Evolutionary conservation across 2,797 vertebrate species (phyloP), one percentile per base, ranked within the genome.

Genomic region (Ptychobarbus kaznakovi): DNA sequence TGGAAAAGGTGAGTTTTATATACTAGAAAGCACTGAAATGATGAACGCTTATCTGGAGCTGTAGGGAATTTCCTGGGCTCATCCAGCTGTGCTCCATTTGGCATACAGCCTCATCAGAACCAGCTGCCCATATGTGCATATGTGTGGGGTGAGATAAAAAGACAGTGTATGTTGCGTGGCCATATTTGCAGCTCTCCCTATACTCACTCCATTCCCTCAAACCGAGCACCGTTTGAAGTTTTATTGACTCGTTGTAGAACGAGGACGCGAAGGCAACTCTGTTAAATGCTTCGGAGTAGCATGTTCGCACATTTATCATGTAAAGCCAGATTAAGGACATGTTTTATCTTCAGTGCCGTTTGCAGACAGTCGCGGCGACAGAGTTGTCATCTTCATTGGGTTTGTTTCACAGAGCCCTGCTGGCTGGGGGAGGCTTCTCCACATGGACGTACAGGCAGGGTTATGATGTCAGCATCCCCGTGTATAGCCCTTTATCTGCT

Each of bases 391-490:
- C 53, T 69, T 86, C 22, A 5, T 63, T 74, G 53, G 6, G 1
- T 78, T 66, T 87, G 66, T 93, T 86, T 95, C 93, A 85, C 91
- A 99, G 98, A 93, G 98, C 96, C 2, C 93, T 99, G 44, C 92
- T 99, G 89, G 98, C 98, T 84, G 98, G 98, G 46, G 98, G 98
- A 6, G 98, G 98, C 80, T 99, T 99, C 87, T 99, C 98, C 69
- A 99, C 97, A 0, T 99, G 98, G 98, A 99, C 98, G 16, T 99
- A 99, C 91, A 94, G 98, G 86, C 98, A 99, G 92, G 98, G 98
- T 88, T 99, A 99, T 4, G 98, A 99, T 40, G 96, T 99, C 95
- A 99, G 98, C 92, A 97, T 99, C 92, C 98, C 98, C 7, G 98
- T 99, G 51, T 99, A 97, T 90, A 99, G 98, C 87, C 96, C 97